Base-by-base conservation (phyloP, 2,888 invertebrate genomes). In the Neoitamus cyanurus region DNA sequence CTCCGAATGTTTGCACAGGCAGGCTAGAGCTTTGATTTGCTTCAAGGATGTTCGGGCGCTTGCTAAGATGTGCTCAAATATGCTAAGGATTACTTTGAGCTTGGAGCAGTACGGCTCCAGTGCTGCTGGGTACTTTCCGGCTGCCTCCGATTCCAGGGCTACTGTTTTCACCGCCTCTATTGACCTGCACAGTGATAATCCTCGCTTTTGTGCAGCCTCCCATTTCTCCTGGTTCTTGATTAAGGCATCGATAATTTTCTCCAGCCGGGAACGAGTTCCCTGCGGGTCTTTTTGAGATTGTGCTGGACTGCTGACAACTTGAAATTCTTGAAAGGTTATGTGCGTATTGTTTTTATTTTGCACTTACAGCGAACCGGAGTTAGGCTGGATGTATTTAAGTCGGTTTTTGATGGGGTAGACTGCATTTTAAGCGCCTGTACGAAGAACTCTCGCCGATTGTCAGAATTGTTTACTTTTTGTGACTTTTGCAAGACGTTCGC, bases 81-180 rank as follows among this genome's bases (percentile, higher is more conserved):
- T 89, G 0, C 88, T 87, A 3, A 88, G 58, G 15, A 91, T 89
- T 1, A 89, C 86, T n/a, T 88, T 87, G 46, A 91, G 86, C 85
- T 90, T 90, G n/a, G 89, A 88, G 83, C 90, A 89, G 11, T 87
- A 87, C 0, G 85, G 15, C 7, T 87, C 84, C 0, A 91, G 84
- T 37, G 89, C 89, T 7, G 87, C 85, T 0, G 90, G 89, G 85
- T 89, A 91, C 0, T 85, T 86, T 30, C n/a, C 20, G 1, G 42
- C 31, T 7, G 2, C n/a, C 9, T 28, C 77, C 1, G 86, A 86
- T 36, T 89, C 89, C 30, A 89, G 83, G 25, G 88, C 87, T 48
- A 88, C 89, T 0, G 89, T 88, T 86, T 91, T 91, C 30, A 89
- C 88, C 0, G 88, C 87, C 84, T 91, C 91, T 7, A 91, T 91